Conservation (phyloP, 2,797 vertebrate species). For the Presbytis comata region DNA sequence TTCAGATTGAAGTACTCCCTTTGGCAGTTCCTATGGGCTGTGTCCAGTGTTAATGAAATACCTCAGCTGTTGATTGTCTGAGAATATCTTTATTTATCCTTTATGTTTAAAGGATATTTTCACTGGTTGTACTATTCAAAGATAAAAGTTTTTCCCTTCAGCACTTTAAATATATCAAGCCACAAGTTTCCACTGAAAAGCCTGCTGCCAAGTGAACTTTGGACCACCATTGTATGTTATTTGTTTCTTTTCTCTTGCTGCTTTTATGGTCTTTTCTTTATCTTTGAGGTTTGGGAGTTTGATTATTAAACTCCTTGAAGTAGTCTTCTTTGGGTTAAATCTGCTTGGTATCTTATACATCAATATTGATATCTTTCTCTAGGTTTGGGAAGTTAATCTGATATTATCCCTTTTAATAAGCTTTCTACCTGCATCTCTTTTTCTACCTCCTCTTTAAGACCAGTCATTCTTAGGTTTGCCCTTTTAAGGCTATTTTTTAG, state of each 20-base stretch:
- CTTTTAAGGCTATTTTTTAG: neutral
- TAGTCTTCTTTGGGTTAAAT: neutral
- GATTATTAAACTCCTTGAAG: neutral
- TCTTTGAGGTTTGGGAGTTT: neutral
- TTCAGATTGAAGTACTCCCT: too few relatives aligned
- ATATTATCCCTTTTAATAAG: neutral
- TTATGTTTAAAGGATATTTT: too few relatives aligned
- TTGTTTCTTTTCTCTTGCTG: neutral
- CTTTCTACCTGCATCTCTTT: neutral
- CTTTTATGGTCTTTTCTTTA: neutral
- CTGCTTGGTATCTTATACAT: neutral
- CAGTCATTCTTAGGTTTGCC: neutral
- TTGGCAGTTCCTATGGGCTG: too few relatives aligned
- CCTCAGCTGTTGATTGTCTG: too few relatives aligned
- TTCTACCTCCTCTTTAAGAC: neutral
- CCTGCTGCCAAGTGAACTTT: neutral
- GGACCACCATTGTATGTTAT: neutral
- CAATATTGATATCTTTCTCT: neutral
- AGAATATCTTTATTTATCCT: too few relatives aligned
- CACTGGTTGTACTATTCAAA: too few relatives aligned
- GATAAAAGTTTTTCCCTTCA: too few relatives aligned
- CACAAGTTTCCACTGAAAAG: too few relatives aligned
- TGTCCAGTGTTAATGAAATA: too few relatives aligned
- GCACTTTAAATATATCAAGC: too few relatives aligned
- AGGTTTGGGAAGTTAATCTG: neutral